These are phyloP conservation scores for Aphrocallistes beatrix DNA, from an alignment of 37 sponge, comb jelly and placozoan species.

Conservation along the genomic window DNA sequence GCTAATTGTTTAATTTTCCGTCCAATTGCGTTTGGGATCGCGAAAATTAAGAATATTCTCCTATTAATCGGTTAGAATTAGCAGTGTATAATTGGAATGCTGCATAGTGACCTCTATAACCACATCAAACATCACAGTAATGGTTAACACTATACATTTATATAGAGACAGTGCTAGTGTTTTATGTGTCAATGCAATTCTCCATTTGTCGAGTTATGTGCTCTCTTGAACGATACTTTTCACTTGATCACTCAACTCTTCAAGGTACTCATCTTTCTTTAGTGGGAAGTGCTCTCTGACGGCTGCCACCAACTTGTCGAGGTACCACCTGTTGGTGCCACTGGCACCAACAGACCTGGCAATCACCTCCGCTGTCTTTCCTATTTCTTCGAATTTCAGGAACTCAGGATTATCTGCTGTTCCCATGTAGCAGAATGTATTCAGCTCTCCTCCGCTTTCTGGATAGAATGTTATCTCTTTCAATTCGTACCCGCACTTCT, in stretches of 20 bases:
- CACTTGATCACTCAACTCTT: neutral
- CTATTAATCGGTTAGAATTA: too few relatives aligned
- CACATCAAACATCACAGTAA: too few relatives aligned
- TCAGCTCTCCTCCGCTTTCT: neutral
- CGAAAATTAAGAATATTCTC: too few relatives aligned
- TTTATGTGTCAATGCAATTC: neutral
- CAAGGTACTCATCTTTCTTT: neutral
- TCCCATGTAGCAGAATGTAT: conserved; percentile 48
- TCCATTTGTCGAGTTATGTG: neutral
- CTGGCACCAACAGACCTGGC: conserved; percentile 51
- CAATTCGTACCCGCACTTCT: conserved; percentile 63
- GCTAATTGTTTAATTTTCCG: too few relatives aligned
- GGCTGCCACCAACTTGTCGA: conserved; percentile 48
- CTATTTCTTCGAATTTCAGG: conserved; percentile 62
- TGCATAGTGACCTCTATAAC: too few relatives aligned
- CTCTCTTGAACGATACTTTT: neutral
- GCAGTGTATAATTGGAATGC: too few relatives aligned
- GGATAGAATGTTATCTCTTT: conserved; percentile 56
- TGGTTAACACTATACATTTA: neutral
- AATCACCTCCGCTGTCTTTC: conserved; percentile 45
- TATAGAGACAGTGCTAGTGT: neutral
- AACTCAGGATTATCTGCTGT: conserved; percentile 55
- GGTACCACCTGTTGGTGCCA: conserved; percentile 81
- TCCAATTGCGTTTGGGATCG: too few relatives aligned
- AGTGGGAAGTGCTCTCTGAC: conserved; percentile 32